Conservation (phyloP, 2,888 invertebrate genomes). For the Phalangium opilio region DNA sequence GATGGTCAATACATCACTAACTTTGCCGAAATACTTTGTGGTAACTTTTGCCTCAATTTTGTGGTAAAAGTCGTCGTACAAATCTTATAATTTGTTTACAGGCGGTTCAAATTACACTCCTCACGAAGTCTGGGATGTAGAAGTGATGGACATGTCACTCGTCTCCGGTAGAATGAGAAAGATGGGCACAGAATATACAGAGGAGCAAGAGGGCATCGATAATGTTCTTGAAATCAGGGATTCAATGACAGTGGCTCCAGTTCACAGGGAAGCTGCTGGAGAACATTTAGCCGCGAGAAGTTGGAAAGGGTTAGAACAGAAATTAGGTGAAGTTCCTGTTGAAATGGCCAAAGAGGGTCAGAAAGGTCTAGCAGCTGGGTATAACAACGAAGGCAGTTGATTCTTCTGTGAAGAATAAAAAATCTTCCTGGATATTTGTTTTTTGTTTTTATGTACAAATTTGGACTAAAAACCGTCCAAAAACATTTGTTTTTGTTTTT, state of each 20-base stretch:
- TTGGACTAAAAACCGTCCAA: too few species aligned
- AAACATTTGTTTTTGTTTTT: too few species aligned
- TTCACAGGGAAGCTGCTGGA: slow-evolving; percentile 29
- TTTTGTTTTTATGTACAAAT: too few species aligned
- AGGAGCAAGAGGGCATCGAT: not conserved
- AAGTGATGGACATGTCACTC: slow-evolving; percentile 13
- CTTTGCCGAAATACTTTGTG: slow-evolving; percentile 55
- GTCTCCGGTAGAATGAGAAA: slow-evolving; percentile 15
- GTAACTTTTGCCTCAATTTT: slow-evolving; percentile 24
- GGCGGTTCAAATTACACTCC: slow-evolving; percentile 8
- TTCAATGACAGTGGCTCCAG: too few species aligned
- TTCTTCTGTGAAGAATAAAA: too few species aligned
- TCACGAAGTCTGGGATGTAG: not conserved
- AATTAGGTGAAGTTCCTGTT: slow-evolving; percentile 54
- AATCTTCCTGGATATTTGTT: too few species aligned
- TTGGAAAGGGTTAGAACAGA: slow-evolving; percentile 76
- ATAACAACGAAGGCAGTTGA: slow-evolving; percentile 22
- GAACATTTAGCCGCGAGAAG: slow-evolving; percentile 48
- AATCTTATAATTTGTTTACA: not conserved
- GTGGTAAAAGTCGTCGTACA: not conserved
- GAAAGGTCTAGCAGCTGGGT: slow-evolving; percentile 50
- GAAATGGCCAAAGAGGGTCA: slow-evolving; percentile 52
- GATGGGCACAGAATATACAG: slow-evolving; percentile 3
- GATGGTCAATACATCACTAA: slow-evolving; percentile 48
- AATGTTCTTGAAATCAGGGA: not conserved